Evolutionary conservation across 2,113 vertebrate genomes (phyloP).

Genomic region (Platysteira castanea): DNA sequence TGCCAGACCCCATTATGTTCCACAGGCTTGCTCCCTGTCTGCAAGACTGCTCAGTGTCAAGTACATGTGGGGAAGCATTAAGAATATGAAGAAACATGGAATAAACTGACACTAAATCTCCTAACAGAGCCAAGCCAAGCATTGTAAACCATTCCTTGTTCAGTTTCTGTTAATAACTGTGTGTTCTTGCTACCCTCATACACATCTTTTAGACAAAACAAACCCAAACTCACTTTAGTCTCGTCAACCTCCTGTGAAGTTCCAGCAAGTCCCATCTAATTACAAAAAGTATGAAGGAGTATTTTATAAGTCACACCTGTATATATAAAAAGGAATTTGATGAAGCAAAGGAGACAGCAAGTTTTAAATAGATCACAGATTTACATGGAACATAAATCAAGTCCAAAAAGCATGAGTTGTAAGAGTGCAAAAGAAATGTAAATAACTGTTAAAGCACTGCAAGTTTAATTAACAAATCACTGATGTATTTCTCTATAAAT

Average conservation of each 20-base stretch:
- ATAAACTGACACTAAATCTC: background rate
- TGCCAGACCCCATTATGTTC: background rate
- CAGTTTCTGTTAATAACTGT: background rate
- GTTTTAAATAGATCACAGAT: background rate
- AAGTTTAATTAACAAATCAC: conserved; percentile 2
- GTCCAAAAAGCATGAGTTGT: background rate
- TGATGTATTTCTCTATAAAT: background rate
- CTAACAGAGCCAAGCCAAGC: background rate
- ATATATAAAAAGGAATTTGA: background rate
- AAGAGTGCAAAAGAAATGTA: background rate
- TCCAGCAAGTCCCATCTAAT: background rate
- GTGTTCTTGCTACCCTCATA: background rate
- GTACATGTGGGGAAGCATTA: background rate
- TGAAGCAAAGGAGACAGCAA: background rate
- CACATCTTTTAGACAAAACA: background rate
- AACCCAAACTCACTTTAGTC: background rate
- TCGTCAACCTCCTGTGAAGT: background rate
- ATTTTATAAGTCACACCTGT: background rate
- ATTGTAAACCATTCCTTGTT: background rate
- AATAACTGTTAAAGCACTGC: background rate
- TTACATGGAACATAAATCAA: background rate
- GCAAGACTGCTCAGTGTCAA: background rate
- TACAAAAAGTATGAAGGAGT: background rate
- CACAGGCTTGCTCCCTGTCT: background rate
- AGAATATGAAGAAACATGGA: background rate